A percentile compares a stretch with the other conserved stretches of the same genome.
These are phyloP conservation scores for Leucoma salicis DNA, from an alignment of 2,888 invertebrate species.

Conservation along the genomic window DNA sequence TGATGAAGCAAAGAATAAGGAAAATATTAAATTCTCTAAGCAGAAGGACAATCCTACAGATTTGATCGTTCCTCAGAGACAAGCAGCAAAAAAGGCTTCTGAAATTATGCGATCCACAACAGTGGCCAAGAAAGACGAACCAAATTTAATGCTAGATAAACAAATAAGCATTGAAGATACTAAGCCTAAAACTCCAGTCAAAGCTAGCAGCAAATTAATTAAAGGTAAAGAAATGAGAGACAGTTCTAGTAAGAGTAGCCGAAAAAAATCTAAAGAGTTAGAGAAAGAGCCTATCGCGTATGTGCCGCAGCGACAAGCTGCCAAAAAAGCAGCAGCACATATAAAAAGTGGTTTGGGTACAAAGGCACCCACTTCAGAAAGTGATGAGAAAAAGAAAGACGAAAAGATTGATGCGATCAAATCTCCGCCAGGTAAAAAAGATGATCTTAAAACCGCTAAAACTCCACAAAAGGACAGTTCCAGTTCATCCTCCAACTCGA, in stretches of 20 bases:
- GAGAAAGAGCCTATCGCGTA: slow-evolving; percentile 88
- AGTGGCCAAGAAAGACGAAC: slow-evolving; percentile 68
- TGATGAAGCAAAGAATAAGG: slow-evolving; percentile 77
- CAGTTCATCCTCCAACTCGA: slow-evolving; percentile 78
- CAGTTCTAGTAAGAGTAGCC: slow-evolving; percentile 63
- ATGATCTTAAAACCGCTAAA: slow-evolving; percentile 60
- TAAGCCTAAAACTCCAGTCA: slow-evolving; percentile 53
- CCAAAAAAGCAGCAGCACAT: slow-evolving; percentile 95
- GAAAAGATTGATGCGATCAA: slow-evolving; percentile 57
- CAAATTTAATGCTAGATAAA: slow-evolving; percentile 50
- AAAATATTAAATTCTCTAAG: slow-evolving; percentile 69
- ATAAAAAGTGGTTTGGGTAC: slow-evolving; percentile 90
- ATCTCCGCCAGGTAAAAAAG: slow-evolving; percentile 67
- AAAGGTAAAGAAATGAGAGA: slow-evolving; percentile 75
- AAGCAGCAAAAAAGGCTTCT: slow-evolving; percentile 95
- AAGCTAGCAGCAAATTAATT: slow-evolving; percentile 50
- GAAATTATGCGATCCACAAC: slow-evolving; percentile 91
- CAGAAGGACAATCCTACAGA: slow-evolving; percentile 86
- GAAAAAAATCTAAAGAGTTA: slow-evolving; percentile 79
- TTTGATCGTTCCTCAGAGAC: slow-evolving; percentile 93
- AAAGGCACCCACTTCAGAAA: slow-evolving; percentile 67
- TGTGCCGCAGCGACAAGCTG: slow-evolving; percentile 94
- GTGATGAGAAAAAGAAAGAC: slow-evolving; percentile 68
- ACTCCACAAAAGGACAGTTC: slow-evolving; percentile 63
- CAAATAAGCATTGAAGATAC: slow-evolving; percentile 56